Evolutionary conservation across 2,113 vertebrate genomes (phyloP), one percentile per base, ranked within the genome.

Genomic region (Nematolebias whitei): DNA sequence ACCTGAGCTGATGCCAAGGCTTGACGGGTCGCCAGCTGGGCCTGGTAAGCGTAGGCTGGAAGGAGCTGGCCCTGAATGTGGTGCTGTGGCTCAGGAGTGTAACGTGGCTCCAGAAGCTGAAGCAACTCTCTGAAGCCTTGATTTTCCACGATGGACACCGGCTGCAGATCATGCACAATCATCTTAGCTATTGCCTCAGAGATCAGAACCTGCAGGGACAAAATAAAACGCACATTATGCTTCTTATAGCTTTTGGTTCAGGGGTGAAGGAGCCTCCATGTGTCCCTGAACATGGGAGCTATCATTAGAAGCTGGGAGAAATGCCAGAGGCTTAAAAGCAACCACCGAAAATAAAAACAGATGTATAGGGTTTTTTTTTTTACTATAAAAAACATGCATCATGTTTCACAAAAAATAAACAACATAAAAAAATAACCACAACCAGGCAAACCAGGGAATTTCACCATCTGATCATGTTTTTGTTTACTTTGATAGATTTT

Each of bases 181-280:
- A 94, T 94, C 84, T 93, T 94, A 10, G 91, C 86, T 39, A 94
- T 91, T 11, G 93, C 92, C 84, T 94, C 93, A 0, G 92, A 92
- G 75, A 94, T 92, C 19, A 93, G 81, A 54, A 91, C 87, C 90
- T 91, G 11, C 4, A 12, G 26, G 7, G 24, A 62, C 43, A 72
- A 22, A 52, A 55, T 29, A 1, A 5, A 13, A 14, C 4, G 5
- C 5, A n/a, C 1, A 53, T 38, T 0, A 20, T 20, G 1, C 2
- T 45, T 9, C 11, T 45, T 18, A 63, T 18, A 19, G 19, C 29
- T 54, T 2, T 48, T 61, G 9, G 4, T 75, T 52, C 24, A 29
- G 26, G 26, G 26, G 3, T 29, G 26, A 7, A 29, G 26, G 7
- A 29, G 3, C 26, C 3, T 29, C 26, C 26, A 7, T 29, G 26